Conservation (phyloP, 2,113 vertebrate genomes). For the Pseudorhombus dupliciocellatus region DNA sequence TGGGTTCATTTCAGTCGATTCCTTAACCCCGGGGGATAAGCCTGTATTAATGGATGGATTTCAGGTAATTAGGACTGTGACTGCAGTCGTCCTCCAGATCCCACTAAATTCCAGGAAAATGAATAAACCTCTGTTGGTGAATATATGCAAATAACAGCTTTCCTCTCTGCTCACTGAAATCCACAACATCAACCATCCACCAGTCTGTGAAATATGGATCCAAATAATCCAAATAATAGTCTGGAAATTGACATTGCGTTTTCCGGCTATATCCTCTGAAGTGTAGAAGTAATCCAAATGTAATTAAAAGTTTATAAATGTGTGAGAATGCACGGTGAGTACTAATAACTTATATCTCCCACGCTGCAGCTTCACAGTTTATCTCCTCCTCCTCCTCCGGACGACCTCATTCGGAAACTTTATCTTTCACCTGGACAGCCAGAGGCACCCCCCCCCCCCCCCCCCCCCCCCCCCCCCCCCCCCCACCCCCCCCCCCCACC, state of each 20-base stretch:
- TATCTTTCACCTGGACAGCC: conserved; percentile 27
- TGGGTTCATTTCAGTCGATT: too few species aligned
- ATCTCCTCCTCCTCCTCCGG: not conserved
- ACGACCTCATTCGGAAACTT: conserved; percentile 20
- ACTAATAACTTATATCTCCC: conserved; percentile 4
- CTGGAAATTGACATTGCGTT: conserved; percentile 39
- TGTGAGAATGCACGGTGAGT: not conserved
- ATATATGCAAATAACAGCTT: conserved; percentile 7
- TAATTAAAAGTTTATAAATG: conserved; percentile 48
- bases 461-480: too few species aligned
- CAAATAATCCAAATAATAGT: conserved; percentile 41
- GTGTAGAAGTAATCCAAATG: conserved; percentile 37
- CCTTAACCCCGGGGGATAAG: too few species aligned
- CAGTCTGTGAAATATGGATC: conserved; percentile 51
- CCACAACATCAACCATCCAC: conserved; percentile 28
- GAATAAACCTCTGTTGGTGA: not conserved
- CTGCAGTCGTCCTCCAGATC: not conserved
- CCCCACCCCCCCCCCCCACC: too few species aligned
- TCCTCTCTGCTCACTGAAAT: conserved; percentile 13
- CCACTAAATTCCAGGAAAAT: conserved; percentile 7
- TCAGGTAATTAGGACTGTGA: not conserved
- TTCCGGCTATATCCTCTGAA: conserved; percentile 35
- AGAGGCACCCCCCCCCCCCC: not conserved
- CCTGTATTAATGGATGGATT: not conserved
- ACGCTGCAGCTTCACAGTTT: conserved; percentile 10